Evolutionary conservation across 2,797 vertebrate species (phyloP).

Genomic region (Sciurus carolinensis): DNA sequence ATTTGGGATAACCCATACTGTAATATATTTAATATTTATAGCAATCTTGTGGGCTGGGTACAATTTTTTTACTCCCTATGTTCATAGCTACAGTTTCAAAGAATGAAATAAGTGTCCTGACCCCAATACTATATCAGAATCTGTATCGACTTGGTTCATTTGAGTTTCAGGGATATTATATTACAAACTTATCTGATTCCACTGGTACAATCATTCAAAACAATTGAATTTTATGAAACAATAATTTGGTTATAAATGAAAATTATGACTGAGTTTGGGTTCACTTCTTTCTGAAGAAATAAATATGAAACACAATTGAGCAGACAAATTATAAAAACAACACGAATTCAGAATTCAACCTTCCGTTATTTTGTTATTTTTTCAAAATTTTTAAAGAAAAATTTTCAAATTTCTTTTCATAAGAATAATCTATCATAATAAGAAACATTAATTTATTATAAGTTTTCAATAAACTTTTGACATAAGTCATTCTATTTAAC

Average conservation of each 20-base stretch:
- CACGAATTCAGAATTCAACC: neutral
- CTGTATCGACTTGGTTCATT: neutral
- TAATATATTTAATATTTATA: neutral
- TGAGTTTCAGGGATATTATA: neutral
- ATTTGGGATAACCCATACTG: neutral
- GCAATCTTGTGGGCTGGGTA: neutral
- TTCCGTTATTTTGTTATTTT: neutral
- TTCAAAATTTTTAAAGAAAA: neutral
- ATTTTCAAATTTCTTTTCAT: neutral
- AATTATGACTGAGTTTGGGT: neutral
- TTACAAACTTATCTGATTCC: neutral
- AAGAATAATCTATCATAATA: neutral
- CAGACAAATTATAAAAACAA: neutral
- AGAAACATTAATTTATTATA: neutral
- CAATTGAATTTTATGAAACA: neutral
- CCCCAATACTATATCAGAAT: neutral
- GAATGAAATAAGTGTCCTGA: neutral
- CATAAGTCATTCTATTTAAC: conserved; percentile 3
- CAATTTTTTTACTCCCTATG: neutral
- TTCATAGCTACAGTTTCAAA: neutral
- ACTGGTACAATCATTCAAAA: neutral
- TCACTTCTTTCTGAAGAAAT: neutral
- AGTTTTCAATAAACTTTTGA: conserved; percentile 38
- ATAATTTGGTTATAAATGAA: neutral
- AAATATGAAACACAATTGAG: neutral